Percentiles rank a stretch among this genome's conserved stretches.
phyloP scores from a whole-genome alignment of 2,888 invertebrate species.

The Erebia aethiops region DNA sequence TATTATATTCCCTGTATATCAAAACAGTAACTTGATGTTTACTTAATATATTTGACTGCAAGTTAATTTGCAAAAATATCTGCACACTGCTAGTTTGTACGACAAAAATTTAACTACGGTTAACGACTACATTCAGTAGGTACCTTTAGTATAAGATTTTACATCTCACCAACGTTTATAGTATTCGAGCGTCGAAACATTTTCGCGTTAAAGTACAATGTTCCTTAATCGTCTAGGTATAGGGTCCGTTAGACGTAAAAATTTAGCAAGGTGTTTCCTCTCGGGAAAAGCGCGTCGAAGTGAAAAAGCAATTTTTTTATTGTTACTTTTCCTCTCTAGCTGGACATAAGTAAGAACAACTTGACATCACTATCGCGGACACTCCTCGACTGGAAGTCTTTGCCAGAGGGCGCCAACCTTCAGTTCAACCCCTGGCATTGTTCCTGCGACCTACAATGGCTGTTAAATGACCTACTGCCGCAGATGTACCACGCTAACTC shows the following conservation, averaged over 20 bases:
- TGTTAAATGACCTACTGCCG: slow-evolving; percentile 79
- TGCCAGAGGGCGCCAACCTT: slow-evolving; percentile 74
- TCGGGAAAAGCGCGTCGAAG: too few relatives aligned
- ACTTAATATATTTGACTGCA: not conserved
- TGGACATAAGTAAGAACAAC: slow-evolving; percentile 83
- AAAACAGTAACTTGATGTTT: too few relatives aligned
- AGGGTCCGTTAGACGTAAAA: too few relatives aligned
- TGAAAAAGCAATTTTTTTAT: too few relatives aligned
- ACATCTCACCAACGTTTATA: too few relatives aligned
- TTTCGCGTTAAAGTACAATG: too few relatives aligned
- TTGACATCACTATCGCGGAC: slow-evolving; percentile 64
- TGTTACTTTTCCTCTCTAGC: slow-evolving; percentile 56
- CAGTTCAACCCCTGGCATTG: slow-evolving; percentile 86
- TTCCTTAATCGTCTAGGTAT: too few relatives aligned
- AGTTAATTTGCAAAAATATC: not conserved
- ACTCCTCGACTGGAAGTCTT: slow-evolving; percentile 64
- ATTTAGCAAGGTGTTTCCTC: too few relatives aligned
- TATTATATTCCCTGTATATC: too few relatives aligned
- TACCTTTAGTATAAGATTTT: too few relatives aligned
- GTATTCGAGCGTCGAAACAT: too few relatives aligned
- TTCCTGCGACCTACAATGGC: slow-evolving; percentile 83
- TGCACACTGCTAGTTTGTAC: not conserved
- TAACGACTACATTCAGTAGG: too few relatives aligned
- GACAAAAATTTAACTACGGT: not conserved
- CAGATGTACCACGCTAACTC: slow-evolving; percentile 71